Conservation (phyloP, 2,113 vertebrate species). For the Anser brachyrhynchus region DNA sequence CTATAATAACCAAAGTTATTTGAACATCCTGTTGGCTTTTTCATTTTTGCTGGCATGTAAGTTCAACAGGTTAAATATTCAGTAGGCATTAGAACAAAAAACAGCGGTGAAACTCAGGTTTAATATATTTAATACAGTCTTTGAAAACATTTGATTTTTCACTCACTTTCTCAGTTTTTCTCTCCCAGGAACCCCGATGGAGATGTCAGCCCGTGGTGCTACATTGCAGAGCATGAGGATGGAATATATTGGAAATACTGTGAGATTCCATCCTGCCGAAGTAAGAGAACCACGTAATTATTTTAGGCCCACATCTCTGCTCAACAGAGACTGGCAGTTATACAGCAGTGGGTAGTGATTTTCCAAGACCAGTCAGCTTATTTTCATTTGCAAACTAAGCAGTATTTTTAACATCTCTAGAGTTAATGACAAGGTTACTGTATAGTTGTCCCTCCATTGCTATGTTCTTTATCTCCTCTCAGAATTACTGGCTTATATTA, state of each 20-base stretch:
- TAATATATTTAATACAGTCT: background rate
- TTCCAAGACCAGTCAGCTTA: background rate
- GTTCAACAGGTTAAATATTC: background rate
- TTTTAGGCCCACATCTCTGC: background rate
- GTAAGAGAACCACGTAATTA: slow-evolving; percentile 74
- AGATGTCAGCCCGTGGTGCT: slow-evolving; percentile 97
- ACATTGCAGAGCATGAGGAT: slow-evolving; percentile 91
- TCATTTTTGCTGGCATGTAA: background rate
- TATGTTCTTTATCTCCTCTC: background rate
- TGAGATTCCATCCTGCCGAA: slow-evolving; percentile 92
- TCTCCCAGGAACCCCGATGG: slow-evolving; percentile 91
- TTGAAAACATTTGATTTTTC: background rate
- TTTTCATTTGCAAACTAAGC: background rate
- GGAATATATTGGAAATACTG: slow-evolving; percentile 97
- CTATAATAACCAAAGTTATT: background rate
- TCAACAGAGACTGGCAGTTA: background rate
- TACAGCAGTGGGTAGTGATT: background rate
- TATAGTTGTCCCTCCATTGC: background rate
- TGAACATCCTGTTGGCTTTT: background rate
- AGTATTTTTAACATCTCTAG: background rate
- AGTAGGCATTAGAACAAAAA: background rate
- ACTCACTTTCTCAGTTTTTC: background rate
- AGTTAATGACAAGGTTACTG: background rate
- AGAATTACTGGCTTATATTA: background rate
- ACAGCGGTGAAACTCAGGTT: background rate